Evolutionary conservation across 2,888 invertebrate species (phyloP).

Genomic region (Sacculina carcini): DNA sequence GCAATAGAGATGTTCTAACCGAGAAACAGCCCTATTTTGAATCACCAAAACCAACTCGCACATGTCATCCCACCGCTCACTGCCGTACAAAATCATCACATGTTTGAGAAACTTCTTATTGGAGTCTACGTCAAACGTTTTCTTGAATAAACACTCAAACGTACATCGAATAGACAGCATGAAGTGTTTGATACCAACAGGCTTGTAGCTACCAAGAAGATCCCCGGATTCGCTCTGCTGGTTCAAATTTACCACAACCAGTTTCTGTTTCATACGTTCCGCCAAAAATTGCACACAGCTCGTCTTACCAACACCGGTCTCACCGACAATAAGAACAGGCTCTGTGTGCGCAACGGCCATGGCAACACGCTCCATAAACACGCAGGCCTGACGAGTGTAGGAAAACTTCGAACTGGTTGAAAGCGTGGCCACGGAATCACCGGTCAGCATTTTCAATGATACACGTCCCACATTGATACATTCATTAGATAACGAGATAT

Average conservation of each 20-base stretch:
- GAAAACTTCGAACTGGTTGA: conserved; percentile 28
- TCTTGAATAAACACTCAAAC: conserved; percentile 51
- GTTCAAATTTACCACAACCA: conserved; percentile 92
- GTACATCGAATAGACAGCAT: conserved; percentile 52
- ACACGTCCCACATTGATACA: conserved; percentile 43
- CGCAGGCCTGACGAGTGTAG: conserved; percentile 51
- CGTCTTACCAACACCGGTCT: conserved; percentile 97
- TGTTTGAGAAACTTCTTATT: conserved; percentile 59
- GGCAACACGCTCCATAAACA: conserved; percentile 61
- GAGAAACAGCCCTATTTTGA: conserved; percentile 34
- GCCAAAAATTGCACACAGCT: conserved; percentile 78
- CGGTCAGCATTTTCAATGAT: conserved; percentile 18
- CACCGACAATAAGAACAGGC: conserved; percentile 80
- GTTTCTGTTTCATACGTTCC: conserved; percentile 47
- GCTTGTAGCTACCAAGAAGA: conserved; percentile 35
- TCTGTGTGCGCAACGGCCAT: conserved; percentile 57
- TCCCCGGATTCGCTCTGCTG: conserved; percentile 95
- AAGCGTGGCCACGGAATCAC: background rate
- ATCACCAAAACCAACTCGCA: conserved; percentile 44
- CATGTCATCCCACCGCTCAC: conserved; percentile 17
- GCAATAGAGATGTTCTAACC: too few species aligned
- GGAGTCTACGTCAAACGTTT: conserved; percentile 43
- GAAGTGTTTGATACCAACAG: conserved; percentile 63
- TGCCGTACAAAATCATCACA: conserved; percentile 29
- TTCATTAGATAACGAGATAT: conserved; percentile 30